These are phyloP conservation scores for Toxotes lorentzi DNA, from an alignment of 2,797 vertebrate genomes.

Conservation along the genomic window DNA sequence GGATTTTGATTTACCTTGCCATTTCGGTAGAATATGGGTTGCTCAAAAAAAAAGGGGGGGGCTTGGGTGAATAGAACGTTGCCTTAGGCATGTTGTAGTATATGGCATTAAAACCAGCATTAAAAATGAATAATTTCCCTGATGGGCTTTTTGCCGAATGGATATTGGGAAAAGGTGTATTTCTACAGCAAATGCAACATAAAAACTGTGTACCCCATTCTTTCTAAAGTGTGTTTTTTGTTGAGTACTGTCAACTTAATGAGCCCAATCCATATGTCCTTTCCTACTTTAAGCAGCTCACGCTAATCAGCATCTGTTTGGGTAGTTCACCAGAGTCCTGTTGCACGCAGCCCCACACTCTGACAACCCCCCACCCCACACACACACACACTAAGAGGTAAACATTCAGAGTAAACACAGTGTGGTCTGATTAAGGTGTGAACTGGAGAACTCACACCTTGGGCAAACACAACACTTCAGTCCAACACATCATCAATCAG, in stretches of 20 bases:
- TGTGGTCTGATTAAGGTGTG: slow-evolving; percentile 79
- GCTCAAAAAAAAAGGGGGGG: slow-evolving; percentile 16
- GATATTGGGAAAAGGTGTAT: slow-evolving; percentile 4
- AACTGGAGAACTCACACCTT: slow-evolving; percentile 83
- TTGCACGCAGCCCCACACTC: slow-evolving; percentile 72
- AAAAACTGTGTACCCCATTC: slow-evolving; percentile 28
- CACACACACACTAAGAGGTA: slow-evolving; percentile 46
- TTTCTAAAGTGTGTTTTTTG: slow-evolving; percentile 44
- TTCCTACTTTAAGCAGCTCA: slow-evolving; percentile 84
- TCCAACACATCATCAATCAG: slow-evolving; percentile 83
- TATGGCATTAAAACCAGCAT: slow-evolving; percentile 41
- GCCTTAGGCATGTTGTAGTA: slow-evolving; percentile 40
- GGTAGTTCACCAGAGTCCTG: slow-evolving; percentile 70
- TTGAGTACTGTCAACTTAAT: slow-evolving; percentile 72
- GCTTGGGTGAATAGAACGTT: slow-evolving; percentile 44
- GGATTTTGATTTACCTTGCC: slow-evolving; percentile 36
- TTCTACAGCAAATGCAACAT: slow-evolving; percentile 33
- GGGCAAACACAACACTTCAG: slow-evolving; percentile 79
- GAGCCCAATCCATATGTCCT: slow-evolving; percentile 77
- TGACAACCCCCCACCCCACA: slow-evolving; percentile 26
- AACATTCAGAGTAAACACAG: slow-evolving; percentile 71
- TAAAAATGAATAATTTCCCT: slow-evolving; percentile 58
- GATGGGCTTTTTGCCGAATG: slow-evolving; percentile 46
- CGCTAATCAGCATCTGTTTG: slow-evolving; percentile 83
- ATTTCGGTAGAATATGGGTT: slow-evolving; percentile 40